Percentiles rank a stretch among this genome's conserved stretches.
Conservation (phyloP, 2,113 vertebrate genomes). For the Callorhinus ursinus region DNA sequence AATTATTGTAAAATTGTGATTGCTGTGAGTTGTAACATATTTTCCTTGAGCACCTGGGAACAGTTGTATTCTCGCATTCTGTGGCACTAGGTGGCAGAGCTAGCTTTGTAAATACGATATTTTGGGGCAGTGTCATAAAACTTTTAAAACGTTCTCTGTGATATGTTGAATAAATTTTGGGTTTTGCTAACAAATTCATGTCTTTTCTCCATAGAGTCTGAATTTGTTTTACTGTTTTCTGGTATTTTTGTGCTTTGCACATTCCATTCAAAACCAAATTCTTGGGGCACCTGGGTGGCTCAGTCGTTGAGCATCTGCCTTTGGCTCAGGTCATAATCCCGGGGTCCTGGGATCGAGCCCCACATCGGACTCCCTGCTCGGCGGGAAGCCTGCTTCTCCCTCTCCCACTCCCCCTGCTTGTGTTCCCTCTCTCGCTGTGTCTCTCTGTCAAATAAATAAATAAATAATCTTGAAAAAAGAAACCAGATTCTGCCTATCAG, state of each 20-base stretch:
- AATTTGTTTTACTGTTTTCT: constrained; percentile 16
- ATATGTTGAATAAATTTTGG: not conserved
- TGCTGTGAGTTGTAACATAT: not conserved
- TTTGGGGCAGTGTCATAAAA: constrained; percentile 14
- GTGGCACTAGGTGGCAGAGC: constrained; percentile 72
- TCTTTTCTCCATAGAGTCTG: constrained; percentile 6
- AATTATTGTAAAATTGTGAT: not conserved
- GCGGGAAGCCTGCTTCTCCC: too few species aligned
- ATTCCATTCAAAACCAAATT: not conserved
- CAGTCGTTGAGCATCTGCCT: too few species aligned
- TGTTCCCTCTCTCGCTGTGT: too few species aligned
- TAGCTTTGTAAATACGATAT: constrained; percentile 30
- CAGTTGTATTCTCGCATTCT: not conserved
- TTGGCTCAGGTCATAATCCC: too few species aligned
- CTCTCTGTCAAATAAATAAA: too few species aligned
- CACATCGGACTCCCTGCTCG: too few species aligned
- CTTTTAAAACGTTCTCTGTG: not conserved
- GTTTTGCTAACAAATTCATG: constrained; percentile 51
- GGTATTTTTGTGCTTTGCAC: not conserved
- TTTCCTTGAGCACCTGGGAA: not conserved
- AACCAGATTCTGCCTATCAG: constrained; percentile 9
- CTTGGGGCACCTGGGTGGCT: too few species aligned
- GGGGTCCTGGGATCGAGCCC: too few species aligned
- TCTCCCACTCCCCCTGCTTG: too few species aligned
- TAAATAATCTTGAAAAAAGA: too few species aligned